Evolutionary conservation across 1,140 invertebrate genomes (phyloP).

Genomic region (Macrocentrus cingulum): DNA sequence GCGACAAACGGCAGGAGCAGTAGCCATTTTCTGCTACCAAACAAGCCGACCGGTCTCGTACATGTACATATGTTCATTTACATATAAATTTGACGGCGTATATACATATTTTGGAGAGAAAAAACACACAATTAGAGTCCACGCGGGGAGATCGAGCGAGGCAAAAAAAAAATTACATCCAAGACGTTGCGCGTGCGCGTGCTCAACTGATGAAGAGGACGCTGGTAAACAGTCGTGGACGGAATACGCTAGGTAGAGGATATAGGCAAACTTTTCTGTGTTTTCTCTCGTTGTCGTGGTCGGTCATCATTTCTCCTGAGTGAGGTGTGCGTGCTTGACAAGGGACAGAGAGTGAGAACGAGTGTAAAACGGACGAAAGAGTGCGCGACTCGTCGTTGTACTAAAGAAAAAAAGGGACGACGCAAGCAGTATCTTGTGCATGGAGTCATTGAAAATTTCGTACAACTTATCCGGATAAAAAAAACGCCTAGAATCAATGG

Average conservation of each 20-base stretch:
- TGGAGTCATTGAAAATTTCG: not conserved
- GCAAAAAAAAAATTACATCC: slow-evolving; percentile 11
- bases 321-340: not conserved
- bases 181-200: slow-evolving; percentile 10
- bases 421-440: not conserved
- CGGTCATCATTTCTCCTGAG: not conserved
- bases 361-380: not conserved
- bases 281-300: slow-evolving; percentile 2
- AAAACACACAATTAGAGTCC: too few relatives aligned
- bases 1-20: too few relatives aligned
- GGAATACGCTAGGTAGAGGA: slow-evolving; percentile 7
- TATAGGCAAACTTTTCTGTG: slow-evolving; percentile 8
- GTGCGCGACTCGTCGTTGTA: not conserved
- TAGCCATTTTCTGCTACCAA: too few relatives aligned
- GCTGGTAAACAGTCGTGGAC: slow-evolving; percentile 24
- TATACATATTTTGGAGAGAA: too few relatives aligned
- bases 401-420: not conserved
- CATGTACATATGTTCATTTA: too few relatives aligned
- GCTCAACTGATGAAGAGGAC: slow-evolving; percentile 22
- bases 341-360: not conserved
- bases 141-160: too few relatives aligned
- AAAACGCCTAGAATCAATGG: too few relatives aligned
- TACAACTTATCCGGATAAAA: too few relatives aligned
- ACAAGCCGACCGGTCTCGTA: too few relatives aligned
- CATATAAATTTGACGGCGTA: too few relatives aligned